Base-by-base conservation (phyloP, 2,888 invertebrate genomes). In the Nowickia ferox region DNA sequence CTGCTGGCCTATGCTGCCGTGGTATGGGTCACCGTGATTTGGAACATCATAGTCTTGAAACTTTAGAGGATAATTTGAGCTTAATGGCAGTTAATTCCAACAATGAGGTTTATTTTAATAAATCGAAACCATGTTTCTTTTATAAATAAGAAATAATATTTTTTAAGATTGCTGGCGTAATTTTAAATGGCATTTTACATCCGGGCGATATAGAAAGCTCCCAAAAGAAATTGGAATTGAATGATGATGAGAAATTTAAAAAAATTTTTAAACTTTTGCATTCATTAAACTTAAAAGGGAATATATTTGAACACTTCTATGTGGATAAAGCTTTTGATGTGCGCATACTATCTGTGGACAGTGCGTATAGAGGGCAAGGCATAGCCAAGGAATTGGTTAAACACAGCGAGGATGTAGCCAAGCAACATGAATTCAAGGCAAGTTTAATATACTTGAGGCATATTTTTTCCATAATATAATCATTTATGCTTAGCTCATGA, bases 221-320 rank as follows among this genome's bases (percentile, higher is more conserved):
- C 1, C 94, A 96, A 75, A 95, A 95, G 87, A 95, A 96, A 88
- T 94, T 97, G 87, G 94, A 91, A 11, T 57, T 94, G 82, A 94
- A 94, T 38, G 93, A 94, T 57, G 96, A 96, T 91, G 94, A 95
- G 81, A 95, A 96, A 89, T 97, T 95, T 92, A 96, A 95, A 91
- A 96, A 95, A 91, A 97, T 97, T 88, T 97, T 97, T 91, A 95
- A 95, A 69, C 94, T 97, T 86, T 94, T 97, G 22, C 96, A 96
- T 93, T 94, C 94, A 61, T 94, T 96, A 68, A 96, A 96, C 92
- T 94, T 95, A 71, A 95, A 95, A 87, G 90, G 95, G 83, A 95
- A 96, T 91, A 93, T 97, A 22, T 97, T 97, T 90, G 93, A 91
- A 13, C 94, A 93, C 87, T 96, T 95, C 91, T 91, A 94, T 48